Conservation (phyloP, 2,797 vertebrate genomes). For the Diglossa cyanea region DNA sequence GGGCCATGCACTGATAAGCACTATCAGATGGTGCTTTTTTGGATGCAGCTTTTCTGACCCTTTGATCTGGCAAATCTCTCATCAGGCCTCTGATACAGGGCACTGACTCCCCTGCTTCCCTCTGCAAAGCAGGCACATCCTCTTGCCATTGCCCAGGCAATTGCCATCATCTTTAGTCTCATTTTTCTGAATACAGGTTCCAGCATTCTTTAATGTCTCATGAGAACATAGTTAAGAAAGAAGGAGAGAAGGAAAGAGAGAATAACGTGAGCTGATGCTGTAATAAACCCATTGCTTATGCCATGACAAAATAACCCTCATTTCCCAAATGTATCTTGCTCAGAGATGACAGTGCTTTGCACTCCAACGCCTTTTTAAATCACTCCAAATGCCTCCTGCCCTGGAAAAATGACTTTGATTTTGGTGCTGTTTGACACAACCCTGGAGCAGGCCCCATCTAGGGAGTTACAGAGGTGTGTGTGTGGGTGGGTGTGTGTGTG, state of each 20-base stretch:
- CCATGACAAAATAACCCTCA: neutral
- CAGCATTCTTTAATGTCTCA: neutral
- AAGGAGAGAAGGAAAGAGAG: neutral
- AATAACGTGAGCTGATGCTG: neutral
- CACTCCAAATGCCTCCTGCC: neutral
- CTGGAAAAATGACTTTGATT: neutral
- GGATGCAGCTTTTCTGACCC: neutral
- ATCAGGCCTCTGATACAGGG: neutral
- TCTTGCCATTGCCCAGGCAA: neutral
- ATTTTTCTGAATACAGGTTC: neutral
- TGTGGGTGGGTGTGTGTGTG: neutral
- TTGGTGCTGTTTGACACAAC: neutral
- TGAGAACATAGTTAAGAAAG: neutral
- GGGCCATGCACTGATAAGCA: accelerated
- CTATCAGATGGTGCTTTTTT: neutral
- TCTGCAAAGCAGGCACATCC: neutral
- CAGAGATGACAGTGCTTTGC: neutral
- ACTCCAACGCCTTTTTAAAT: neutral
- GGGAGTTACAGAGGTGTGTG: neutral
- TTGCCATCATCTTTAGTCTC: neutral
- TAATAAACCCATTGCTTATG: neutral
- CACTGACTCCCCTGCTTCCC: neutral
- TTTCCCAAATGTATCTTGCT: neutral
- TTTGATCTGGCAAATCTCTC: neutral
- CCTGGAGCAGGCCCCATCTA: neutral